phyloP scores from a whole-genome alignment of 2,113 vertebrate genomes.

The Antechinus flavipes region DNA sequence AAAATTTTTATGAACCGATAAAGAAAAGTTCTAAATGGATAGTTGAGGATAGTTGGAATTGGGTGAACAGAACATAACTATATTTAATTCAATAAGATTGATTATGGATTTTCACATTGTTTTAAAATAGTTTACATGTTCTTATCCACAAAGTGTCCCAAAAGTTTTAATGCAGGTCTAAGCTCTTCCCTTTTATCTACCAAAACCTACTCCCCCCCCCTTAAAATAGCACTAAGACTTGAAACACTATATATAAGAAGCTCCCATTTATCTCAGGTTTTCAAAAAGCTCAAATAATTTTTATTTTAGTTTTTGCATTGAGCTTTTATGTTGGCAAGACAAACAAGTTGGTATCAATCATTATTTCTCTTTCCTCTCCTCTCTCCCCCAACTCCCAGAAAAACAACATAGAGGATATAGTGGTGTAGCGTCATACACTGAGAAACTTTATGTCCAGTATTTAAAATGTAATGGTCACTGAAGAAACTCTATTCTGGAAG shows the following conservation, averaged over 20 bases:
- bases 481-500: background rate
- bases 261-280: background rate
- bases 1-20: slow-evolving; percentile 21
- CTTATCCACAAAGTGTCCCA: background rate
- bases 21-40: slow-evolving; percentile 11
- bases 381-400: background rate
- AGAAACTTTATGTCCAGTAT: background rate
- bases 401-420: background rate
- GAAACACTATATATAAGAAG: background rate
- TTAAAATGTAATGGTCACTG: background rate
- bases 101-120: slow-evolving; percentile 36
- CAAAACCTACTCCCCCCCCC: too few species aligned
- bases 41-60: slow-evolving; percentile 18
- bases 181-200: too few species aligned
- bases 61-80: slow-evolving; percentile 13
- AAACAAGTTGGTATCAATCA: background rate
- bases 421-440: background rate
- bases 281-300: background rate
- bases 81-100: slow-evolving; percentile 16
- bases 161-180: background rate
- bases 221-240: background rate
- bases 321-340: background rate
- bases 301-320: background rate
- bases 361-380: background rate
- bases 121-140: slow-evolving; percentile 12